Evolutionary conservation across 2,888 invertebrate genomes (phyloP).

Genomic region (Malacosoma neustria): DNA sequence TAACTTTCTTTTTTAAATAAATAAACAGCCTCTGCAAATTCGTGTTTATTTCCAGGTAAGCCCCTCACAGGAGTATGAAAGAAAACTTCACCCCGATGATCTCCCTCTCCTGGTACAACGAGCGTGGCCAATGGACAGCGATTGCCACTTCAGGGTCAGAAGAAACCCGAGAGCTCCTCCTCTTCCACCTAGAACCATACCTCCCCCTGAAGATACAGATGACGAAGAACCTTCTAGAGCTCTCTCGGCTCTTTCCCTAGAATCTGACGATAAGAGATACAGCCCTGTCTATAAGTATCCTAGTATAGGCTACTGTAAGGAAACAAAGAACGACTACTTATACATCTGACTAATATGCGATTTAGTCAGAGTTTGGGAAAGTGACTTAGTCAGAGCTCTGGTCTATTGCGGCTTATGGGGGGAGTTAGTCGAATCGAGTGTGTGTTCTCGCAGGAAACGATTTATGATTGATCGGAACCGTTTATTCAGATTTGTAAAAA

Average conservation of each 20-base stretch:
- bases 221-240: slow-evolving; percentile 55
- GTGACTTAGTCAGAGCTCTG: not conserved
- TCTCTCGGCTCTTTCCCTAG: slow-evolving; percentile 58
- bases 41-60: slow-evolving; percentile 78
- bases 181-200: slow-evolving; percentile 77
- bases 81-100: slow-evolving; percentile 91
- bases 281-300: slow-evolving; percentile 68
- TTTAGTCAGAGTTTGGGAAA: not conserved
- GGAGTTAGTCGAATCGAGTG: not conserved
- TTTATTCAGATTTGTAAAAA: not conserved
- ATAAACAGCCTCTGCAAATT: too few species aligned
- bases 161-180: slow-evolving; percentile 89
- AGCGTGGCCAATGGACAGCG: slow-evolving; percentile 79
- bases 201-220: slow-evolving; percentile 32
- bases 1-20: too few species aligned
- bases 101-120: slow-evolving; percentile 88
- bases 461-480: not conserved
- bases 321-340: slow-evolving; percentile 63
- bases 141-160: slow-evolving; percentile 88
- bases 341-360: slow-evolving; percentile 56
- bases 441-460: not conserved
- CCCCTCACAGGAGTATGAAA: slow-evolving; percentile 88
- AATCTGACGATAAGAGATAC: slow-evolving; percentile 58
- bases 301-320: slow-evolving; percentile 59
- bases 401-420: not conserved